Evolutionary conservation across 2,888 invertebrate genomes (phyloP), one percentile per base, ranked within the genome.

Genomic region (Pseudolycoriella hygida): DNA sequence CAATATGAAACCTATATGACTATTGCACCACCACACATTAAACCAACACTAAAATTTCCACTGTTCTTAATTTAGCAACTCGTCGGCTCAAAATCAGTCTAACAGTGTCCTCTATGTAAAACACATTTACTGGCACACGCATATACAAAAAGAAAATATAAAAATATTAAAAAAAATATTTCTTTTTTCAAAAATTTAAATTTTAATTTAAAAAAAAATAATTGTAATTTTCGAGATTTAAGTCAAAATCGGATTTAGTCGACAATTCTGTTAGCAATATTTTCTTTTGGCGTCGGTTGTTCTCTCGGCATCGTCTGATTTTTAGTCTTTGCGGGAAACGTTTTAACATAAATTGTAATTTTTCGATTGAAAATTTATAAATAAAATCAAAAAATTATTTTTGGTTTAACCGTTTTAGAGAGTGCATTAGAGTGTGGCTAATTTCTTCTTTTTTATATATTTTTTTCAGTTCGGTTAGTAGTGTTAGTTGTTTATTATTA

Each of bases 31-130:
- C 34, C 25, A 14, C 15, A 34, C 34, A 34, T 14, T 34, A 10
- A 14, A 34, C 12, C 34, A 34, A 14, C 15, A 34, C 34, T 34
- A 14, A 14, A 34, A 34, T 12, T 14, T 12, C 15, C 41, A 19
- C 41, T 41, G 41, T 41, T 41, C 41, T 41, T 41, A 41, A 41
- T 41, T 41, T 41, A 41, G 41, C 41, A 19, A 41, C 41, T 41
- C 41, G 41, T 19, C 19, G 25, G 25, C 19, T 41, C 41, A 19
- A 41, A 41, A 41, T 41, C 41, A 41, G 41, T 41, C 41, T 41
- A 20, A 25, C 18, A 41, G 41, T 41, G 41, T 41, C 41, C 41
- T 41, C 41, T 41, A 41, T 41, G 41, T 41, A 41, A 41, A 41
- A 41, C 41, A 41, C 39, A 39, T 14, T 39, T 17, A 17, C 39